Evolutionary conservation across 2,113 vertebrate species (phyloP).

Genomic region (Oceanodroma tethys): DNA sequence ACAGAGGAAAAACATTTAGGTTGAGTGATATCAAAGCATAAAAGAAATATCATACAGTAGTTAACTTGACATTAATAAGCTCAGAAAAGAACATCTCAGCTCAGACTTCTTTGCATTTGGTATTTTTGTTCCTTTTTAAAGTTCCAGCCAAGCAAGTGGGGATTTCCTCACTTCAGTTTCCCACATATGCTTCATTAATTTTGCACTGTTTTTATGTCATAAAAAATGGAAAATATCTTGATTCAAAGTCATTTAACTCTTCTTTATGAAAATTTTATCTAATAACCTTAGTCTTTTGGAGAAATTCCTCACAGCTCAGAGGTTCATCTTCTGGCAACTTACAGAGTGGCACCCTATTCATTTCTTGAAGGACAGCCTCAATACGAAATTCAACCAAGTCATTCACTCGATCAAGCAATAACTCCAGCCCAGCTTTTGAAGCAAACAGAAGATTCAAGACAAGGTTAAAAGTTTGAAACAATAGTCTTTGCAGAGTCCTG

Average conservation of each 20-base stretch:
- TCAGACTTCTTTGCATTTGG: neutral
- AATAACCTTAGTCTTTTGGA: conserved; percentile 79
- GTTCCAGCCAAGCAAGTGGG: neutral
- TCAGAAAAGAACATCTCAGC: neutral
- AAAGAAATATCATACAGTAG: neutral
- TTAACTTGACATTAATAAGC: neutral
- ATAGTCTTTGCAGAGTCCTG: neutral
- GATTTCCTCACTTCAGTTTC: neutral
- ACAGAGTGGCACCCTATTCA: conserved; percentile 80
- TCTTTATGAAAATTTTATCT: conserved; percentile 21
- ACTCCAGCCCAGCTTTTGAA: conserved; percentile 79
- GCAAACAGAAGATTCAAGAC: neutral
- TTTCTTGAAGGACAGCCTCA: conserved; percentile 84
- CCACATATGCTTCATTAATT: neutral
- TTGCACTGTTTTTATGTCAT: neutral
- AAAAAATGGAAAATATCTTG: neutral
- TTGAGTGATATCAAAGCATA: neutral
- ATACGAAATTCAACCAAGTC: conserved; percentile 90
- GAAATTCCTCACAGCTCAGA: conserved; percentile 85
- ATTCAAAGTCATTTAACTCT: neutral
- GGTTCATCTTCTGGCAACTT: conserved; percentile 84
- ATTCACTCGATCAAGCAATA: conserved; percentile 82
- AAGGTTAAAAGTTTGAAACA: neutral
- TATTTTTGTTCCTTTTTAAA: neutral
- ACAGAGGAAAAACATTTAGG: neutral